Percentiles rank a stretch among this genome's conserved stretches.
These are phyloP conservation scores for Paradoxurus hermaphroditus DNA, from an alignment of 2,113 vertebrate species.

Conservation along the genomic window DNA sequence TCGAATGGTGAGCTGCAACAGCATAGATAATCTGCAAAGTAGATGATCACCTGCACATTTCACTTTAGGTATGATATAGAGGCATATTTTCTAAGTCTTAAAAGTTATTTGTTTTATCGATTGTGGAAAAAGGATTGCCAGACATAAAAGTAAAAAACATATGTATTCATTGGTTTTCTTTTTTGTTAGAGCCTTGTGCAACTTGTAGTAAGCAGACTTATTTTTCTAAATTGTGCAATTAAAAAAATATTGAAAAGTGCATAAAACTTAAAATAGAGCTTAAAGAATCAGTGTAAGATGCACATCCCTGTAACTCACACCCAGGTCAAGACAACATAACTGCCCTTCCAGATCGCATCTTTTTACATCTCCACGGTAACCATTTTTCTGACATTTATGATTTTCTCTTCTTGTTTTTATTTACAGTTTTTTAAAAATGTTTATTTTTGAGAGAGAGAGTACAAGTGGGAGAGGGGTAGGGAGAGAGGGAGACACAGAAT, in stretches of 20 bases:
- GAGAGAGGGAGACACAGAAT: no score
- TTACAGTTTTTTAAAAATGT: no score
- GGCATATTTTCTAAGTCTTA: constrained; percentile 6
- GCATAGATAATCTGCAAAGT: constrained; percentile 23
- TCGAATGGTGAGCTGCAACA: neutral
- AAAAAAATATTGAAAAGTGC: neutral
- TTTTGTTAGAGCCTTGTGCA: constrained; percentile 15
- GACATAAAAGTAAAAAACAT: neutral
- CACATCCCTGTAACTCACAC: neutral
- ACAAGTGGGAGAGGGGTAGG: no score
- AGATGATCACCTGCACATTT: constrained; percentile 9
- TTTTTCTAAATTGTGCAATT: constrained; percentile 45
- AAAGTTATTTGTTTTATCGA: constrained; percentile 15
- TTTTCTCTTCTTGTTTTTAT: constrained; percentile 35
- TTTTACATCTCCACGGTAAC: neutral
- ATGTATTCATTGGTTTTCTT: neutral
- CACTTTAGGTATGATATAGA: constrained; percentile 18
- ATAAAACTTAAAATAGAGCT: constrained; percentile 19
- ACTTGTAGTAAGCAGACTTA: neutral
- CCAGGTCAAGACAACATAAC: neutral
- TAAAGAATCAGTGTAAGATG: constrained; percentile 35
- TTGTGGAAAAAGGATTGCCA: neutral
- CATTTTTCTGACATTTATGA: neutral
- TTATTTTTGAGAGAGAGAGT: no score
- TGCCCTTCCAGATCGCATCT: neutral